Evolutionary conservation across 2,888 invertebrate species (phyloP), one percentile per base, ranked within the genome.

Genomic region (Bellardia bayeri): DNA sequence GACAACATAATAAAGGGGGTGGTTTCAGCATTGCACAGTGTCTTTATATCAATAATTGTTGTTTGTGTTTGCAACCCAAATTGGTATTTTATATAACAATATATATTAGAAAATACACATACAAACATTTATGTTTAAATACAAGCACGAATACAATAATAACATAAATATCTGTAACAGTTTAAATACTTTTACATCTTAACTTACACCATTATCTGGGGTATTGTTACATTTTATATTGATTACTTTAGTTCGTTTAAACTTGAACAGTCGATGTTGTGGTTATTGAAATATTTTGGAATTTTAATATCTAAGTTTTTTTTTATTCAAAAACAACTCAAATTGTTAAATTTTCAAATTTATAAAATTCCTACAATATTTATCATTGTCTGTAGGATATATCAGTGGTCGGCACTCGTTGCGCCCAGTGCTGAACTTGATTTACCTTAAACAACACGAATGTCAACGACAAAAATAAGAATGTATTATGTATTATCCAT

Each of bases 11-110:
- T 54, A 33, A 71, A 71, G 37, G 37, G 37, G 54, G 37, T 51
- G 54, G 37, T n/a, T 23, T 42, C 5, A 66, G 9, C 7, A 23
- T 23, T 23, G 23, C 23, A 23, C 23, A 13, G 56, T 33, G 9
- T 42, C 16, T 66, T 7, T 69, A 33, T 40, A 54, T 16, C 5
- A 64, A n/a, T 11, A 11, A 40, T 7, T 40, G 16, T 6, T 40
- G 16, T 6, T 40, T 9, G 42, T 13, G 54, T 56, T 23, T 54
- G 37, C 11, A 40, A 30, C 40, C 11, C 6, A 56, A 71, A 37
- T 56, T 71, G 37, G 16, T 71, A 40, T 71, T 71, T 71, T 56
- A 56, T 40, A 54, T 13, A 56, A 23, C 42, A 45, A 45, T n/a
- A n/a, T n/a, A n/a, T n/a, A n/a, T 49, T 7, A 11, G n/a, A 30